Evolutionary conservation across 2,888 invertebrate genomes (phyloP), one percentile per base, ranked within the genome.

Genomic region (Oxystoma pomonae): DNA sequence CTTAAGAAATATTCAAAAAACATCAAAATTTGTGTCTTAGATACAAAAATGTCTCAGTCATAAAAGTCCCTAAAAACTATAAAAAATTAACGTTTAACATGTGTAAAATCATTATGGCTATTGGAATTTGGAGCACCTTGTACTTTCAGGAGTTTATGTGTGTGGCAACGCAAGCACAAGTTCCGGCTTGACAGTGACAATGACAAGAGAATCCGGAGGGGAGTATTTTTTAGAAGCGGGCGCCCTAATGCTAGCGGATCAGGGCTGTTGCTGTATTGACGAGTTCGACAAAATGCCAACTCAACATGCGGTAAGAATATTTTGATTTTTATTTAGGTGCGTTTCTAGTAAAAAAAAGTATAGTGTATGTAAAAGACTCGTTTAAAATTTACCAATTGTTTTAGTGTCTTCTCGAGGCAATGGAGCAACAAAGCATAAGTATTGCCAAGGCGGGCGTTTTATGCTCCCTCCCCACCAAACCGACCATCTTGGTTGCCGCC

Each of bases 361-460:
- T n/a, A n/a, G n/a, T 16, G 55, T 55, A 55, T 55, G 55, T 55
- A 55, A n/a, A 5, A 22, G 1, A 1, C 1, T 7, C 21, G 22
- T n/a, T n/a, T n/a, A n/a, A n/a, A n/a, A n/a, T n/a, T n/a, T n/a
- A n/a, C n/a, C n/a, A n/a, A n/a, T 21, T 52, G 61, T 68, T 65
- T 65, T 77, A 90, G 84, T 90, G 92, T 63, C 82, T 98, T 59
- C 81, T 97, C 55, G 97, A 98, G 82, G 92, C 93, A 0, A 95
- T 98, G 95, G 97, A 98, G 77, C 95, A 97, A 74, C 90, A 96
- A 71, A 88, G 90, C 57, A 90, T 97, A 51, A 93, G 94, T 75
- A 87, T 97, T 60, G 94, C 96, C 0, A 94, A 96, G 78, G 91
- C 92, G n/a, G 93, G 94, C 2, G 87, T 92, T 17, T 89, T 92